Evolutionary conservation across 2,888 invertebrate species (phyloP), one percentile per base, ranked within the genome.

Genomic region (Cephus sareptanus): DNA sequence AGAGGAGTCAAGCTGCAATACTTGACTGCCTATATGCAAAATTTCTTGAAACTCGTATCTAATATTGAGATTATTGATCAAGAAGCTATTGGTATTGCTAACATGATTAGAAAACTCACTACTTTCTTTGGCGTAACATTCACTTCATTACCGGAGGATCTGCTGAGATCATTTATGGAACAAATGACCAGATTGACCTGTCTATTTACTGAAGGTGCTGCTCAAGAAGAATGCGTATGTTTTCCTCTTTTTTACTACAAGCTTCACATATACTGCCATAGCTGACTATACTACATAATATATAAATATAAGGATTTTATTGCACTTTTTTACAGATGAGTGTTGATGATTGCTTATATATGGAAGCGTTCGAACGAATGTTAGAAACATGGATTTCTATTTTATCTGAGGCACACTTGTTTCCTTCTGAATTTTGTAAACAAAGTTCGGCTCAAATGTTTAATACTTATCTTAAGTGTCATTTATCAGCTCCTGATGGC

Each of bases 401-500:
- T 73, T 86, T 95, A 15, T 92, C 90, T 73, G 92, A 93, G 68
- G 86, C 89, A 23, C 91, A 91, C 37, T 83, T 90, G 76, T 91
- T 92, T 78, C 92, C 92, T 23, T 84, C 87, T 30, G 92, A 92
- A 75, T 90, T 92, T 81, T 85, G 88, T 56, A 83, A 89, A 76
- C 86, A 91, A 74, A 90, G 92, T 76, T 92, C 92, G 11, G 89
- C 91, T 15, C 92, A 94, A 90, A 94, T 97, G 81, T 97, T 97
- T 89, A 95, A 96, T 89, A 95, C 94, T 3, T 98, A 97, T 89
- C 91, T 98, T 74, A 95, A 95, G 87, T 95, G 95, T 86, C 95
- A 97, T 90, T 92, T 98, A 81, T 95, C 96, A 11, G 95, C 97
- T 0, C 98, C 98, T 0, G 96, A 97, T 89, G 98, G 96, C 35